These are phyloP conservation scores for Macrosoma leucophasiata DNA, from an alignment of 2,888 invertebrate species.

Conservation along the genomic window DNA sequence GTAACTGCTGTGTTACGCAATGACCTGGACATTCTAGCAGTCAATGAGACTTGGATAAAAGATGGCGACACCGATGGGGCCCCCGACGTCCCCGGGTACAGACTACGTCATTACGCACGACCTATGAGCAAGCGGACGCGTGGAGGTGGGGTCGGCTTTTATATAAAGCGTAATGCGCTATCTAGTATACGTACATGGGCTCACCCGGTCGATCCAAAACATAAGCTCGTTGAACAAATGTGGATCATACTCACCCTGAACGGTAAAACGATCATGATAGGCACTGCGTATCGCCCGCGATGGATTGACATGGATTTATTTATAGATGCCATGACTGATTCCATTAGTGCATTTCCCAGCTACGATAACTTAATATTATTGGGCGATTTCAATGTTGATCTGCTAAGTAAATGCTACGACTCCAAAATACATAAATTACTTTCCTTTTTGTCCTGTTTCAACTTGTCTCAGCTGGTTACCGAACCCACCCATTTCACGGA, in stretches of 20 bases:
- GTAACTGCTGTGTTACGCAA: too few species aligned
- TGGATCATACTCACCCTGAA: slow-evolving; percentile 14
- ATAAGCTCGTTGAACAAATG: slow-evolving; percentile 19
- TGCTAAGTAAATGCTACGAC: background rate
- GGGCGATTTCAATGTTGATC: slow-evolving; percentile 7
- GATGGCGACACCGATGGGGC: too few species aligned
- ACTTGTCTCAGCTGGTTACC: too few species aligned
- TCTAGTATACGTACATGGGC: too few species aligned
- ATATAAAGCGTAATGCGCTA: background rate
- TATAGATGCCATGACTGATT: slow-evolving; percentile 7
- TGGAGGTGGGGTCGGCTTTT: slow-evolving; percentile 9
- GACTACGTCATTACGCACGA: slow-evolving; percentile 1
- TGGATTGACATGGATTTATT: slow-evolving; percentile 10
- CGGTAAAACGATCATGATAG: slow-evolving; percentile 7
- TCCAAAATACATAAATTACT: slow-evolving; percentile 7
- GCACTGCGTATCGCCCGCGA: slow-evolving; percentile 15
- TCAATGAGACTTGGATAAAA: too few species aligned
- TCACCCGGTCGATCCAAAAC: too few species aligned
- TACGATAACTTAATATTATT: slow-evolving; percentile 5
- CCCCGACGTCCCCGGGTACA: slow-evolving; percentile 3
- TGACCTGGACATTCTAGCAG: too few species aligned
- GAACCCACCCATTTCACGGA: too few species aligned
- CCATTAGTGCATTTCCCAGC: slow-evolving; percentile 1
- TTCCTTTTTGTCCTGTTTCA: too few species aligned
- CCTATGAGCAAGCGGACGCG: background rate